Evolutionary conservation across 2,113 vertebrate genomes (phyloP), one percentile per base, ranked within the genome.

Genomic region (Motacilla alba): DNA sequence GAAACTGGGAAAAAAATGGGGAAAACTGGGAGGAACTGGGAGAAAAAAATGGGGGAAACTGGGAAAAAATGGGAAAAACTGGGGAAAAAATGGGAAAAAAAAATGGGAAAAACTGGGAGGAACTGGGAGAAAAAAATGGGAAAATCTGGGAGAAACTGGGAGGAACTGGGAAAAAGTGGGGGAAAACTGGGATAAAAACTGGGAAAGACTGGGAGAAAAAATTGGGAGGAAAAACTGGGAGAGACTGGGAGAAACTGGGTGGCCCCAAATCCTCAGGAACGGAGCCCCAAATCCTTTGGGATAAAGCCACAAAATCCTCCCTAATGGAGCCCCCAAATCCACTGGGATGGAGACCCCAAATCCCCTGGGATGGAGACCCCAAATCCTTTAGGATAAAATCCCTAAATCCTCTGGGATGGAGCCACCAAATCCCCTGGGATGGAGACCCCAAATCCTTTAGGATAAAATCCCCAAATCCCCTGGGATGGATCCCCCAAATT

Each of bases 261-360:
- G 7, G 10, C 26, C n/a, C 12, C 12, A 41, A 41, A 30, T 27
- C 4, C 60, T 1, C 1, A 2, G 2, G 31, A 15, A 17, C n/a
- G 11, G 15, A 49, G 1, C 18, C 46, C 10, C 22, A 47, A n/a
- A 10, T 35, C 12, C 8, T 6, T 3, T 2, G 33, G 44, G 23
- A n/a, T 43, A 6, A 9, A 43, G 0, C 1, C 13, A 27, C 26
- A 7, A 28, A 60, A 60, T 26, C 11, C 58, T 2, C 64, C 17
- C 28, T 7, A 66, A 27, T 68, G 16, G 24, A 27, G 1, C 8
- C 23, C 16, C 16, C 11, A 35, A 26, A n/a, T 19, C 23, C 15
- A 7, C 4, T 2, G 33, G 44, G 23, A n/a, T 43, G 9, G 6
- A 43, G 0, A 1, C 13, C 39, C 26, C 11, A 28, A 60, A 60